These are phyloP conservation scores for Amphiprion clarkii DNA, from an alignment of 2,797 vertebrate genomes.

Conservation along the genomic window DNA sequence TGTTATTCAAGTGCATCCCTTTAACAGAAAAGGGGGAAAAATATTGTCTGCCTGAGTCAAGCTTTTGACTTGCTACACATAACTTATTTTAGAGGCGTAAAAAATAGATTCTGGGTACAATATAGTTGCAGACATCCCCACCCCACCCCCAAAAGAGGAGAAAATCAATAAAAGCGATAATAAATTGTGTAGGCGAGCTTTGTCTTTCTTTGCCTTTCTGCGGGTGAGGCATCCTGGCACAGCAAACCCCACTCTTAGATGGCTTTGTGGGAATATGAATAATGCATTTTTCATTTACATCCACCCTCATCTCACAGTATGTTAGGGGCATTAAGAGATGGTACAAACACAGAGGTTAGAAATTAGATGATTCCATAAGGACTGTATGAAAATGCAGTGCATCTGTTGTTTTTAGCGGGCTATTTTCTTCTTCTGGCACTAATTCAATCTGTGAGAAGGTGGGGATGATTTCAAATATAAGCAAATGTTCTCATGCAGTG, in stretches of 20 bases:
- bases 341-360: constrained; percentile 69
- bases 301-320: constrained; percentile 70
- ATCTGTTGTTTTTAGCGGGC: constrained; percentile 68
- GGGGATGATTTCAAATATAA: constrained; percentile 66
- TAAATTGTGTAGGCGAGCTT: constrained; percentile 69
- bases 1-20: constrained; percentile 74
- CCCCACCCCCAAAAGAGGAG: constrained; percentile 26
- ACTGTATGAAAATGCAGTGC: constrained; percentile 54
- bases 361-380: constrained; percentile 71
- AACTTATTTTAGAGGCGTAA: constrained; percentile 66
- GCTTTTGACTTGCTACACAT: constrained; percentile 57
- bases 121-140: constrained; percentile 62
- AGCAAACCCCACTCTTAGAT: constrained; percentile 50
- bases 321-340: constrained; percentile 71
- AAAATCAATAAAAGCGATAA: constrained; percentile 79
- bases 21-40: constrained; percentile 58
- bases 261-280: constrained; percentile 76
- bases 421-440: constrained; percentile 65
- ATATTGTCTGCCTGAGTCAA: constrained; percentile 55
- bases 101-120: constrained; percentile 69
- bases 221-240: constrained; percentile 55
- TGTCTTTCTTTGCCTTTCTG: constrained; percentile 65
- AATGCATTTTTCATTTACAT: constrained; percentile 82
- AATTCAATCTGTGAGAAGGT: constrained; percentile 65
- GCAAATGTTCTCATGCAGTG: constrained; percentile 60